Base-by-base conservation (phyloP, 2,888 invertebrate species). In the Elysia crispata region DNA sequence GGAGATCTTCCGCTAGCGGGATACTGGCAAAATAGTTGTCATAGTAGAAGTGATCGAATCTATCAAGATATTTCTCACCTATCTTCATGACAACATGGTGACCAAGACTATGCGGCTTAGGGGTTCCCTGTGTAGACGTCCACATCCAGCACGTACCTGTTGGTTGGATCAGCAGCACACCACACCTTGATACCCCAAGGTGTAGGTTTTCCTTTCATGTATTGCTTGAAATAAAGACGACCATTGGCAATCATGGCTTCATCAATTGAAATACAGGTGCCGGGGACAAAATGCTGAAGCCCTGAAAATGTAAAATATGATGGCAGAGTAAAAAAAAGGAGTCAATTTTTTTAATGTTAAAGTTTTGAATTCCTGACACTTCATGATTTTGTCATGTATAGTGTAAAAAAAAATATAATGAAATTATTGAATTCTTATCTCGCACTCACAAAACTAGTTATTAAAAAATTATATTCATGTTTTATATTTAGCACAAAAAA, bases 81-180 rank as follows among this genome's bases (percentile, higher is more conserved):
- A 60, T 49, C 11, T 30, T 70, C 70, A 77, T 67, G 0, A 76
- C 67, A 3, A 69, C 77, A 28, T 77, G 77, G n/a, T 70, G 77
- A 13, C 77, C 77, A 69, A 77, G 77, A 8, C 77, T 69, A 23
- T 50, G 50, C 49, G 70, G 57, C 41, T 66, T 41, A 20, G 50
- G n/a, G n/a, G n/a, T 77, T 77, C 30, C 77, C 77, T 15, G 77
- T 77, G 70, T 69, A 77, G 33, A 77, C 70, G 18, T 77, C 57
- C 31, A 77, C 49, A 23, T 70, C 77, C 70, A 77, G 41, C 57
- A 77, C 15, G 57, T 77, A 77, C 57, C 77, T 69, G 49, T 41
- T 69, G 11, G 31, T 33, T 1, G 69, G 77, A 28, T 77, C 77
- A 15, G 70, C 77, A 41, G 30, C 23, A 60, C 77, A 77, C 77